phyloP scores from a whole-genome alignment of 1,140 invertebrate species.

The Drosophila dunni region DNA sequence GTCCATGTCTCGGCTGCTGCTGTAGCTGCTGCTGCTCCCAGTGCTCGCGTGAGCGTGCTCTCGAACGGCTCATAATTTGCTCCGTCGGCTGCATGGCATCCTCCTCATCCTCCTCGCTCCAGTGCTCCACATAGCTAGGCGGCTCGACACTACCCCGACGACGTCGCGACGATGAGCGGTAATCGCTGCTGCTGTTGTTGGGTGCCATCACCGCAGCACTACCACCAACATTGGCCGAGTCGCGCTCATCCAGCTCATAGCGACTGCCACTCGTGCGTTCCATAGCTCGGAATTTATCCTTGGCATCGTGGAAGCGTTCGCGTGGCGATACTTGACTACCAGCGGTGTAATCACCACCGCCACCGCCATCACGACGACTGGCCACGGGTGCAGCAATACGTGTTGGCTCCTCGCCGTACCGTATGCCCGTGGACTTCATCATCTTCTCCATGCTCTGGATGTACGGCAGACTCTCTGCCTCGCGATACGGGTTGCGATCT shows the following conservation, averaged over 20 bases:
- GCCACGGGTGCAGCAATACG: conserved; percentile 14
- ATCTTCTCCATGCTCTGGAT: conserved; percentile 84
- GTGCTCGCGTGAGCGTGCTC: conserved; percentile 72
- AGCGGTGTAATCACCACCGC: conserved; percentile 21
- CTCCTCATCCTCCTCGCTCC: conserved; percentile 75
- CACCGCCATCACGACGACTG: conserved; percentile 27
- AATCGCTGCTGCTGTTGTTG: conserved; percentile 23
- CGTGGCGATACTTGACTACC: conserved; percentile 86
- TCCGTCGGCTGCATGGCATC: conserved; percentile 7
- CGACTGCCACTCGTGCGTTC: conserved; percentile 87
- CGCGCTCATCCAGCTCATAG: conserved; percentile 85
- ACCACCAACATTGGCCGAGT: conserved; percentile 5
- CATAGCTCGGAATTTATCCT: conserved; percentile 92
- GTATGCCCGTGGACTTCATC: conserved; percentile 83
- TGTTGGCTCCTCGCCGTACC: conserved; percentile 63
- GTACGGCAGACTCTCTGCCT: conserved; percentile 82
- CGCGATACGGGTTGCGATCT: conserved; percentile 80
- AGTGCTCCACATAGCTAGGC: conserved; percentile 62
- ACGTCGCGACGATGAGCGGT: conserved; percentile 62
- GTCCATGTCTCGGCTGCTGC: conserved; percentile 20
- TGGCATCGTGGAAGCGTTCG: conserved; percentile 92
- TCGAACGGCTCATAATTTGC: conserved; percentile 54
- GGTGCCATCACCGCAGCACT: not conserved
- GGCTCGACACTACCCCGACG: conserved; percentile 67
- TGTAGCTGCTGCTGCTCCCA: conserved; percentile 63